Evolutionary conservation across 1,140 invertebrate genomes (phyloP).

Genomic region (Metaphire vulgaris): DNA sequence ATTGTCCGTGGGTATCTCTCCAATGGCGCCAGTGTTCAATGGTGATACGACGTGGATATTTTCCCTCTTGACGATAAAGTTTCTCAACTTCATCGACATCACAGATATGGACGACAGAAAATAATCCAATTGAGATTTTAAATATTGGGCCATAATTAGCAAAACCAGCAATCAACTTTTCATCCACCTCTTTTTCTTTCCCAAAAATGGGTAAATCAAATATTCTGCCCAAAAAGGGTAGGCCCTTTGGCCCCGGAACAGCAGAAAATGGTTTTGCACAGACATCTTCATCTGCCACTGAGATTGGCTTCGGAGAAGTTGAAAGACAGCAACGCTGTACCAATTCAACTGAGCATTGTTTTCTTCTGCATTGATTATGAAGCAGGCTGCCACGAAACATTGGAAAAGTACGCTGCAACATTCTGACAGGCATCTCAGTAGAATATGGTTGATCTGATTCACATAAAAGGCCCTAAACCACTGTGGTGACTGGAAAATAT

Average conservation of each 20-base stretch:
- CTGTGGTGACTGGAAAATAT: no score
- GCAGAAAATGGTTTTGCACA: conserved; percentile 13
- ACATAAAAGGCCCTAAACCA: no score
- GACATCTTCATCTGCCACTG: neutral
- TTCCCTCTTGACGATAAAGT: conserved; percentile 6
- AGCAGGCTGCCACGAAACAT: no score
- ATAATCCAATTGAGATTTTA: neutral
- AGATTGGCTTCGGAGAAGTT: neutral
- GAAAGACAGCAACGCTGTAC: neutral
- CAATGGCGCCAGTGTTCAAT: conserved; percentile 8
- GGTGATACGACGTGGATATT: conserved; percentile 8
- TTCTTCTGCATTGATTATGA: no score
- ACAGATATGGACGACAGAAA: neutral
- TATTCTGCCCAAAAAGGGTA: conserved; percentile 8
- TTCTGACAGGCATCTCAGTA: no score
- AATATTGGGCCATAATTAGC: conserved; percentile 9
- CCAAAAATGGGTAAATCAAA: neutral
- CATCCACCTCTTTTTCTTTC: neutral
- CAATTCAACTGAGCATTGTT: no score
- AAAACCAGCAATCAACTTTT: neutral
- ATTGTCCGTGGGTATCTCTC: neutral
- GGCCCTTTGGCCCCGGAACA: neutral
- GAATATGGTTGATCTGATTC: no score
- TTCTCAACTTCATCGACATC: conserved; percentile 4
- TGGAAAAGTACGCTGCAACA: no score